These are phyloP conservation scores for Crioceris asparagi DNA, from an alignment of 2,888 invertebrate species.

Conservation along the genomic window DNA sequence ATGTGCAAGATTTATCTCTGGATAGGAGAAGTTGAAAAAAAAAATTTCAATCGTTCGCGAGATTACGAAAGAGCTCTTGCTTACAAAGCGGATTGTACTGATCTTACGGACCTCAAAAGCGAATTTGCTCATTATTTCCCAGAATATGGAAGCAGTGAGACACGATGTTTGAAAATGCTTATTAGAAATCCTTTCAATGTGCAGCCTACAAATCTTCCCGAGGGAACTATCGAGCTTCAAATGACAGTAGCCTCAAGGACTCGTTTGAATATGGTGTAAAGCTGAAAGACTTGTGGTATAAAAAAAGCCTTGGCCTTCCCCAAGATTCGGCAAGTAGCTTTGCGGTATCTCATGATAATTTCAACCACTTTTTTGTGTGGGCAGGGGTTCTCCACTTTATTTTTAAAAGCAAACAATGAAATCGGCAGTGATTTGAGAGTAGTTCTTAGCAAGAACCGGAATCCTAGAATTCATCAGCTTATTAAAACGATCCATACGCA, in stretches of 20 bases:
- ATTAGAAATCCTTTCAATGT: background rate
- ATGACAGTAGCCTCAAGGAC: too few relatives aligned
- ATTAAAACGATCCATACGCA: background rate
- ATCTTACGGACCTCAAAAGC: background rate
- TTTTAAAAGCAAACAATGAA: background rate
- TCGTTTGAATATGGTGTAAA: too few relatives aligned
- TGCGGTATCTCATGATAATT: background rate
- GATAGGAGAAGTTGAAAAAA: slow-evolving; percentile 1
- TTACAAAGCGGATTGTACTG: background rate
- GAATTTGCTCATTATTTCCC: slow-evolving; percentile 3
- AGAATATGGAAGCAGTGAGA: background rate
- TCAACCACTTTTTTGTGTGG: background rate
- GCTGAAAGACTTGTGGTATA: background rate
- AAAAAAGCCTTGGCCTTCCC: background rate
- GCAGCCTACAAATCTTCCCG: too few relatives aligned
- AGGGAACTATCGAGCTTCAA: too few relatives aligned
- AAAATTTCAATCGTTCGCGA: background rate
- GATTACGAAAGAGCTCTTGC: background rate
- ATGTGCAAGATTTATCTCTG: slow-evolving; percentile 4
- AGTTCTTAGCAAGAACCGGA: background rate
- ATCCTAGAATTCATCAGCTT: background rate
- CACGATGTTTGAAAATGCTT: background rate
- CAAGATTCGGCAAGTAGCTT: background rate
- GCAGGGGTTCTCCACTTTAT: background rate
- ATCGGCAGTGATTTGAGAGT: background rate